Evolutionary conservation across 1,140 invertebrate species (phyloP).

Genomic region (Aphelinus atriplicis): DNA sequence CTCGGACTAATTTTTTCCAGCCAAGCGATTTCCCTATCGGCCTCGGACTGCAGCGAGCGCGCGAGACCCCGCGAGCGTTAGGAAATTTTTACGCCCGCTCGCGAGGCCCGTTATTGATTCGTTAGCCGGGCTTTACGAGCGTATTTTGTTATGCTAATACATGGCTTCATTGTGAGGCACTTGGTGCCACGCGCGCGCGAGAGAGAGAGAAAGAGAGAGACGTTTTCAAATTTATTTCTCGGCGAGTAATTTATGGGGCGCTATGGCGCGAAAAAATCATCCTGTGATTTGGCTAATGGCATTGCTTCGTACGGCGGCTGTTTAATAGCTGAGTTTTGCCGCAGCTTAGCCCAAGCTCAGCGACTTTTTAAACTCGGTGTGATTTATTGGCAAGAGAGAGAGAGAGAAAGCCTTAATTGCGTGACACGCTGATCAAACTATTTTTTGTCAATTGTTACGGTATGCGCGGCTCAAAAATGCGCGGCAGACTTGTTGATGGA

Average conservation of each 20-base stretch:
- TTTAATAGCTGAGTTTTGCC: background rate
- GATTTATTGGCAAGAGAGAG: no score
- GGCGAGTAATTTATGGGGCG: slow-evolving; percentile 24
- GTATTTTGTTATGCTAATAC: slow-evolving; percentile 19
- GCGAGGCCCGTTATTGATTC: slow-evolving; percentile 17
- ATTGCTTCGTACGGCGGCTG: background rate
- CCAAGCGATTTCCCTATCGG: no score
- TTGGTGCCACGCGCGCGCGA: background rate
- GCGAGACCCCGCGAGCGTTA: background rate
- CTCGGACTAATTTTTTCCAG: no score
- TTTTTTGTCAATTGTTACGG: no score
- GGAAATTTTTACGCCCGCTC: slow-evolving; percentile 11
- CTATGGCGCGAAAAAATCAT: slow-evolving; percentile 15
- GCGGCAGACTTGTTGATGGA: no score
- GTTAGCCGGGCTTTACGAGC: slow-evolving; percentile 9
- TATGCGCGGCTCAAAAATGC: no score
- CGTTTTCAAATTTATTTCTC: slow-evolving; percentile 19
- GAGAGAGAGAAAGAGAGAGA: background rate
- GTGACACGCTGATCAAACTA: no score
- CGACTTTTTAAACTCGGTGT: no score
- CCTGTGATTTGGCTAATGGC: slow-evolving; percentile 6
- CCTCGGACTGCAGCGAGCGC: no score
- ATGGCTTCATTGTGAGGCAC: background rate
- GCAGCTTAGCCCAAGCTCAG: no score
- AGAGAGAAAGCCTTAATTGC: no score